Evolutionary conservation across 2,797 vertebrate genomes (phyloP).

Genomic region (Graptemys geographica): DNA sequence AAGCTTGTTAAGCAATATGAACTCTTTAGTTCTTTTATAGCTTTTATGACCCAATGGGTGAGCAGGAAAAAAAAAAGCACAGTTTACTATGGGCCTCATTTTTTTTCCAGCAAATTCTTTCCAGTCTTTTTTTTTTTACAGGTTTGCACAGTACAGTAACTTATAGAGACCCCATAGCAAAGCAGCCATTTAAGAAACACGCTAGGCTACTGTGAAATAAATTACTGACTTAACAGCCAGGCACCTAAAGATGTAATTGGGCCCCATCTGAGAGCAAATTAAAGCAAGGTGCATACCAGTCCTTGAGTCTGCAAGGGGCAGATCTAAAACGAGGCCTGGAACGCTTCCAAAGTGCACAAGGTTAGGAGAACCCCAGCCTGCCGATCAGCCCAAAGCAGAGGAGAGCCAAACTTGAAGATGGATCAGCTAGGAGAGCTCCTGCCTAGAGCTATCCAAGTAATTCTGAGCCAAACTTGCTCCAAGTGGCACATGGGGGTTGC

Average conservation of each 20-base stretch:
- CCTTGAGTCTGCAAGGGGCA: conserved; percentile 32
- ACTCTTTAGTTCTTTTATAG: not conserved
- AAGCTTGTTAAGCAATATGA: conserved; percentile 30
- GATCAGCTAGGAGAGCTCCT: not conserved
- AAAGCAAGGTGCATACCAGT: conserved; percentile 49
- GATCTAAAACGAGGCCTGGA: conserved; percentile 36
- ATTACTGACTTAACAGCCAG: conserved; percentile 60
- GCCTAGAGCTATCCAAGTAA: not conserved
- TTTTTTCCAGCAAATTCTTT: conserved; percentile 63
- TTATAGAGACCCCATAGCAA: conserved; percentile 45
- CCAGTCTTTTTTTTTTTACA: conserved; percentile 61
- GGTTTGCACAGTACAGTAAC: conserved; percentile 42
- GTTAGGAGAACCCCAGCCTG: conserved; percentile 4
- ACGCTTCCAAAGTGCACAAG: conserved; percentile 38
- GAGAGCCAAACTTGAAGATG: not conserved
- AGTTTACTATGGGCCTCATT: conserved; percentile 30
- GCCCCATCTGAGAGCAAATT: conserved; percentile 65
- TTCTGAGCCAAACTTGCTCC: not conserved
- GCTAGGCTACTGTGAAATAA: conserved; percentile 59
- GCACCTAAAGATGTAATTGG: conserved; percentile 52
- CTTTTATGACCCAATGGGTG: conserved; percentile 27
- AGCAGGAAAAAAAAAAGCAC: not conserved
- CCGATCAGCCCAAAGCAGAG: conserved; percentile 13
- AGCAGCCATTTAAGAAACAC: conserved; percentile 50
- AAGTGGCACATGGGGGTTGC: not conserved